Evolutionary conservation across 2,888 invertebrate genomes (phyloP).

Genomic region (Philhelius pedissequus): DNA sequence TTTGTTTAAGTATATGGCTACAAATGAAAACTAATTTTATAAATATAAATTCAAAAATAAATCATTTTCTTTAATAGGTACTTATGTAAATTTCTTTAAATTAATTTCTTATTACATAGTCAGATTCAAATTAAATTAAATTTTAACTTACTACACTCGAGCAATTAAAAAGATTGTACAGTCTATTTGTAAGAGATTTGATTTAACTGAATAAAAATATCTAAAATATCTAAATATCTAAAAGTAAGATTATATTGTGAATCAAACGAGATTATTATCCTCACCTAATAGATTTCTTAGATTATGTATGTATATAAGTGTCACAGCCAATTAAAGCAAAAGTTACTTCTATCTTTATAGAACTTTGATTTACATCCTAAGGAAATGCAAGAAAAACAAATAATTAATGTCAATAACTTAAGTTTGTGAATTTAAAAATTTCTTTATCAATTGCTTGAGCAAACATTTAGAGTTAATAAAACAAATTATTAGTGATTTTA

Average conservation of each 20-base stretch:
- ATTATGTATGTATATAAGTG: background rate
- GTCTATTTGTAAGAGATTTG: too few species aligned
- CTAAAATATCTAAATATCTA: background rate
- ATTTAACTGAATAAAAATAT: too few species aligned
- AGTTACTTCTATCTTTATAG: background rate
- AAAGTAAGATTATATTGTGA: background rate
- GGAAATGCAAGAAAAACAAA: background rate
- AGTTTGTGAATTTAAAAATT: background rate
- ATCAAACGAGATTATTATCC: background rate
- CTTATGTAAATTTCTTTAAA: too few species aligned
- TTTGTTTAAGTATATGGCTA: too few species aligned
- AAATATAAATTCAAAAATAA: too few species aligned
- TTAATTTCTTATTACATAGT: too few species aligned
- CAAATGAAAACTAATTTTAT: too few species aligned
- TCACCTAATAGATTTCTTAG: too few species aligned
- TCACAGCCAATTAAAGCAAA: background rate
- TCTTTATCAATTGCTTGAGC: constrained; percentile 14
- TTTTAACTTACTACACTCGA: too few species aligned
- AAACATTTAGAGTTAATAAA: background rate
- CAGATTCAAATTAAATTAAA: too few species aligned
- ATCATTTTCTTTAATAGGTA: too few species aligned
- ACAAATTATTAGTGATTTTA: background rate
- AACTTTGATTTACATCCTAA: background rate
- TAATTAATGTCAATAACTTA: background rate
- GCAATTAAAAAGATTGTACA: too few species aligned